Evolutionary conservation across 2,888 invertebrate species (phyloP), one percentile per base, ranked within the genome.

Genomic region (Epinotia demarniana): DNA sequence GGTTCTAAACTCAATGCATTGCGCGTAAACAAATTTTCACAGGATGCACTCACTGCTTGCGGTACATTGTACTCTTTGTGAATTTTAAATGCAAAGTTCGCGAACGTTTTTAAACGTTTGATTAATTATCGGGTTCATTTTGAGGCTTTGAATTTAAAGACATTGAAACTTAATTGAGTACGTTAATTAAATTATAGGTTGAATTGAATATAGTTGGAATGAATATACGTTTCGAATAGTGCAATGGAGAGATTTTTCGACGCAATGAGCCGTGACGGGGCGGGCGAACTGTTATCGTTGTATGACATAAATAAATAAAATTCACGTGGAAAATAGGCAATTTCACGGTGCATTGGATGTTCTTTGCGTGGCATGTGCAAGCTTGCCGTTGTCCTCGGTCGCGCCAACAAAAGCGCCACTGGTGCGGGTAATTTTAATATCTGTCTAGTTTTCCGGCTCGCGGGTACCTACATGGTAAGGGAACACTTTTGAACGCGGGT

Each of bases 251-350:
- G 83, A 87, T 89, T 89, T 87, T 87, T 85, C 84, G 79, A 87
- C 83, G 87, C 86, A 87, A 78, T 83, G 86, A 85, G 75, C 84
- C 83, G 86, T 81, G 80, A 81, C 75, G 81, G 80, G 88, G 86
- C 84, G 85, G 90, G 89, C 88, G 87, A 84, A 90, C 89, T 89
- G 87, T 90, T 91, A 91, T 91, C 88, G 88, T 82, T 85, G 89
- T 91, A 92, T 92, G 91, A 92, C 92, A 92, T 92, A 93, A 93
- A 93, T 92, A 92, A 92, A 93, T 92, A 93, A 92, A 75, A 92
- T 91, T 92, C 92, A 91, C 86, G 91, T 89, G 92, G 93, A 92
- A 94, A 93, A 94, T 93, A 93, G 93, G 90, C 93, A 92, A 94
- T 94, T 94, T 94, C 91, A 93, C 93, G 92, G 91, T 93, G 93